Evolutionary conservation across 2,113 vertebrate genomes (phyloP).

Genomic region (Gallinago media): DNA sequence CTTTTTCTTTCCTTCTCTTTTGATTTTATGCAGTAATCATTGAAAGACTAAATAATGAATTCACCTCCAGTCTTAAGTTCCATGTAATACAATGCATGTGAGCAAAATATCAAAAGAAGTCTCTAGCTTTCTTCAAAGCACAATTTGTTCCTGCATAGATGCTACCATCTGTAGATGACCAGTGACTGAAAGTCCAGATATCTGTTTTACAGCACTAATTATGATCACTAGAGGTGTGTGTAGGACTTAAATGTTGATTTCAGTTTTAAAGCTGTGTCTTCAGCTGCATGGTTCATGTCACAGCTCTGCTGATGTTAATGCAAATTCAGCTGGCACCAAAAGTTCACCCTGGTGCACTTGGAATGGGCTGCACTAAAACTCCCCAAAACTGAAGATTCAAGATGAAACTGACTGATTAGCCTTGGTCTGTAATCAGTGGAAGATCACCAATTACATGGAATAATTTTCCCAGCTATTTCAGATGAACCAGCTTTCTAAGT

Average conservation of each 20-base stretch:
- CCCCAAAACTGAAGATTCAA: neutral
- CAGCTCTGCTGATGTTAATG: neutral
- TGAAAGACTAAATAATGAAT: conserved; percentile 8
- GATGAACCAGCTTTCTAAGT: neutral
- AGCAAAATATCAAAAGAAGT: neutral
- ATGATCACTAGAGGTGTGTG: neutral
- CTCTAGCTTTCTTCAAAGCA: neutral
- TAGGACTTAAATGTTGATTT: neutral
- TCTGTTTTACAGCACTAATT: neutral
- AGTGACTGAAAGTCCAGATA: neutral
- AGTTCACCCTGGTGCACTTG: neutral
- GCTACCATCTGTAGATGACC: neutral
- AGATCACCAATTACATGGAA: neutral
- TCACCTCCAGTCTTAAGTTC: conserved; percentile 26
- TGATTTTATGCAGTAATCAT: conserved; percentile 32
- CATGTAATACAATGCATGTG: neutral
- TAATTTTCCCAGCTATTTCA: neutral
- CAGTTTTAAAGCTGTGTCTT: neutral
- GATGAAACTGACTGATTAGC: neutral
- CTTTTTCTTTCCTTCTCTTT: conserved; percentile 3
- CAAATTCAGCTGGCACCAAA: neutral
- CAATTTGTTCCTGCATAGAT: neutral
- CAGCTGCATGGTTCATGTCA: neutral
- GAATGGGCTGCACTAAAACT: neutral
- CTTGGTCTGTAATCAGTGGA: neutral